A percentile compares a stretch with the other conserved stretches of the same genome.
Evolutionary conservation across 2,113 vertebrate species (phyloP).

Genomic region (Apodemus speciosus): DNA sequence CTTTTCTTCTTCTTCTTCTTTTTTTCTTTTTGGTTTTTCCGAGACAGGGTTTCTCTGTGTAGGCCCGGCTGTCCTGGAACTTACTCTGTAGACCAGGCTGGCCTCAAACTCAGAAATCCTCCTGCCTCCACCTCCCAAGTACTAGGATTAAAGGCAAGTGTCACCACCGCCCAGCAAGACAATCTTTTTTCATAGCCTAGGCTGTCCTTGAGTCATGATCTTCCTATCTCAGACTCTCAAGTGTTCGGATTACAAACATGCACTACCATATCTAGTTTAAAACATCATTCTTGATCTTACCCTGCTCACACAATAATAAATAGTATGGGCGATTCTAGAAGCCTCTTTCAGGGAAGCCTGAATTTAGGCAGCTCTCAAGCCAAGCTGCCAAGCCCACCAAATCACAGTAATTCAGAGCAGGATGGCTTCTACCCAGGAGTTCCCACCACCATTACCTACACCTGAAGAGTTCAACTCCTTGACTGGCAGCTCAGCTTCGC

Average conservation of each 20-base stretch:
- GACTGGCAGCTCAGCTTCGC: conserved; percentile 78
- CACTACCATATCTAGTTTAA: neutral
- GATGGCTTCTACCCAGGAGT: neutral
- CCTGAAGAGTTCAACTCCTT: conserved; percentile 80
- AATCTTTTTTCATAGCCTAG: neutral
- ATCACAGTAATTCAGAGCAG: neutral
- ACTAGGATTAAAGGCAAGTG: no score
- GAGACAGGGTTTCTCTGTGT: no score
- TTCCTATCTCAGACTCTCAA: neutral
- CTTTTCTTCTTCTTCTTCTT: no score
- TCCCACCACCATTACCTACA: conserved; percentile 81
- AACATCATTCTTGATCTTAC: neutral
- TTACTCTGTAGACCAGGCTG: no score
- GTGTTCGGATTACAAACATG: neutral
- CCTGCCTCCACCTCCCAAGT: no score
- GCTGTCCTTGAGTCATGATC: neutral
- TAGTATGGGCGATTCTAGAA: neutral
- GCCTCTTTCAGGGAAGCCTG: neutral
- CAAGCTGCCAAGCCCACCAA: neutral
- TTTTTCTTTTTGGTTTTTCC: no score
- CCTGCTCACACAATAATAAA: neutral
- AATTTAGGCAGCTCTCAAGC: neutral
- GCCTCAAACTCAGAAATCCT: no score
- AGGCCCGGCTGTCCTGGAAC: no score
- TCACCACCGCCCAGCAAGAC: neutral